Percentiles rank a stretch among this genome's conserved stretches.
Evolutionary conservation across 2,888 invertebrate species (phyloP).

Genomic region (Lutraria lutraria): DNA sequence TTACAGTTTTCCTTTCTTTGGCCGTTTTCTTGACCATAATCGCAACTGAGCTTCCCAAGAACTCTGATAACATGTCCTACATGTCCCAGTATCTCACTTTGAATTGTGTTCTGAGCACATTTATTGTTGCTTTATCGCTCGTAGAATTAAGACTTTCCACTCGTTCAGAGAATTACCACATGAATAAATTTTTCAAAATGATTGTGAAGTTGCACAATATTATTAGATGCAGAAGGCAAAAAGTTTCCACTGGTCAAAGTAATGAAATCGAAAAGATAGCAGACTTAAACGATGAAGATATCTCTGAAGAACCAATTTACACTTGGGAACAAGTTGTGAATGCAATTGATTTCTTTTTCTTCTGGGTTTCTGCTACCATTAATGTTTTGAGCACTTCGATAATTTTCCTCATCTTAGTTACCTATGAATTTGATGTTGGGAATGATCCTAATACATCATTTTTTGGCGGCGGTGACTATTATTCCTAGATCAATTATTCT

Average conservation of each 20-base stretch:
- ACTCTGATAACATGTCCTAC: conserved; percentile 35
- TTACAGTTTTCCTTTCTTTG: conserved; percentile 51
- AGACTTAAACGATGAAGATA: not conserved
- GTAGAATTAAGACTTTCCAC: conserved; percentile 18
- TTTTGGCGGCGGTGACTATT: not conserved
- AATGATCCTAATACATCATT: not conserved
- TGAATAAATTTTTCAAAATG: not conserved
- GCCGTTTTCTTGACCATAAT: conserved; percentile 53
- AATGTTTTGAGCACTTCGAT: not conserved
- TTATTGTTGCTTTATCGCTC: conserved; percentile 34
- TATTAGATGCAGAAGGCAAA: not conserved
- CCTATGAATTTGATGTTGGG: not conserved
- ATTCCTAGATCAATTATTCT: too few relatives aligned
- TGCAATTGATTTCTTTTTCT: conserved; percentile 5
- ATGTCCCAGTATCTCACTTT: conserved; percentile 29
- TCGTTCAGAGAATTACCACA: not conserved
- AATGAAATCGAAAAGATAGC: not conserved
- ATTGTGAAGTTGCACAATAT: not conserved
- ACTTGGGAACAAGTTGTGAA: conserved; percentile 12
- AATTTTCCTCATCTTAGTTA: not conserved
- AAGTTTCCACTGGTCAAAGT: not conserved
- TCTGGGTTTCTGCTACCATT: not conserved
- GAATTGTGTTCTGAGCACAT: conserved; percentile 41
- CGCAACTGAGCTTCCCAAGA: conserved; percentile 48
- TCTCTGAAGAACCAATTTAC: not conserved